Conservation (phyloP, 92 coral and sea anemone species). For the Plumapathes pennacea region DNA sequence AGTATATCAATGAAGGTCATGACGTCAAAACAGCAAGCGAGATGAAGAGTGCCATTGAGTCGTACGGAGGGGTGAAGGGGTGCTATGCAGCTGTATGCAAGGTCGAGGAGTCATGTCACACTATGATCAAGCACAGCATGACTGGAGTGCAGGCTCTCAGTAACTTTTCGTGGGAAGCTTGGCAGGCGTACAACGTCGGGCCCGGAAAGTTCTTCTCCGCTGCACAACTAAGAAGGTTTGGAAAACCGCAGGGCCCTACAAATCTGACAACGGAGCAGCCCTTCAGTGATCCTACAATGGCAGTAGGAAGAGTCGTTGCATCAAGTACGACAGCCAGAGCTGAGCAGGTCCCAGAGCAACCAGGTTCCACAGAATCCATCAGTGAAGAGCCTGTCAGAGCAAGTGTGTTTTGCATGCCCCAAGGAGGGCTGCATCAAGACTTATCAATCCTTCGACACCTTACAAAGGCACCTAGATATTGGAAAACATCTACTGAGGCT, state of each 20-base stretch:
- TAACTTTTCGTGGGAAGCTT: too few species aligned
- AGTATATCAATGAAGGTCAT: constrained; percentile 44
- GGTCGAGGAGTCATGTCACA: too few species aligned
- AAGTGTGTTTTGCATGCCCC: constrained; percentile 32
- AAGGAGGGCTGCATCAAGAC: constrained; percentile 36
- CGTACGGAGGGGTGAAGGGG: too few species aligned
- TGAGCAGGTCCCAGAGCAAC: too few species aligned
- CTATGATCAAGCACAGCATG: too few species aligned
- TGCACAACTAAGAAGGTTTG: constrained; percentile 6
- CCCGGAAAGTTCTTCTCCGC: constrained; percentile 15
- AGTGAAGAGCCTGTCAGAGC: too few species aligned
- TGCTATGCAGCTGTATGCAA: too few species aligned
- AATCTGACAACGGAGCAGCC: neutral
- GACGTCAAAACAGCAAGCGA: too few species aligned
- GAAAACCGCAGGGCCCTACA: constrained; percentile 12
- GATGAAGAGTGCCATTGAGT: too few species aligned
- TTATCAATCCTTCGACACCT: neutral
- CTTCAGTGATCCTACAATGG: constrained; percentile 1
- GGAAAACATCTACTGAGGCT: constrained; percentile 31
- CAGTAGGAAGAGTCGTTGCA: neutral
- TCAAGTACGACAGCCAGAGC: too few species aligned
- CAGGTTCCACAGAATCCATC: too few species aligned
- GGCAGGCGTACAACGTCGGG: constrained; percentile 7
- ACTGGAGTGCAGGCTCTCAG: too few species aligned
- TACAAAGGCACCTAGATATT: constrained; percentile 34